Base-by-base conservation (phyloP, 1,140 invertebrate genomes). In the Cyrtorhinus lividipennis region DNA sequence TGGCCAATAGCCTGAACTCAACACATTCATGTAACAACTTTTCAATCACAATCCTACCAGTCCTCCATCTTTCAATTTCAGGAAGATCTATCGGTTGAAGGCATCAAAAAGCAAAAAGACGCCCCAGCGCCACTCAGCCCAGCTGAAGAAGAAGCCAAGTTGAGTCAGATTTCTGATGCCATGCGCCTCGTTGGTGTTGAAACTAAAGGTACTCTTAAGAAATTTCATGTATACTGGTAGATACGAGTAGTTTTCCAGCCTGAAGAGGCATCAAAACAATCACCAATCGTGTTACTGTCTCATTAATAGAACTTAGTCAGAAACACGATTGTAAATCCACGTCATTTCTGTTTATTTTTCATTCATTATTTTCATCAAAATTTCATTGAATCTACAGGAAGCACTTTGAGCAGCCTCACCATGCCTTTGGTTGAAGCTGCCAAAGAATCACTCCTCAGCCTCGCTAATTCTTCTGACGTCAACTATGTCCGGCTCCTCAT, bases 401-500 rank as follows among this genome's bases (percentile, higher is more conserved):
- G 12, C 23, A 58, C 56, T 12, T 58, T 58, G 56, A 58, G 26
- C 20, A 26, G 23, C 13, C 20, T 99, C 22, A 80, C 85, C 1
- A 98, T 98, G 73, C 95, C 96, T 24, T 80, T 98, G n/a, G 85
- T 86, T 0, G 80, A 89, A 57, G 82, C 84, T 63, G 90, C 90
- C 0, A 79, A 84, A 67, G 78, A 84, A 58, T 58, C 57, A 77
- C 74, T 46, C 67, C 73, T 79, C 86, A 64, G 81, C 56, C 27
- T 24, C 38, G 26, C 22, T 59, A 12, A 20, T 22, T 24, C 23
- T 24, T 58, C 56, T 25, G 15, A 58, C 61, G 66, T 80, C 15
- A 77, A 79, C 65, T 87, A 86, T 74, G 74, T 87, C n/a, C 82
- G 85, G 68, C 71, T 82, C 0, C 72, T 69, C 62, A 73, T 76